These are phyloP conservation scores for Melanotus villosus DNA, from an alignment of 2,888 invertebrate genomes.

Conservation along the genomic window DNA sequence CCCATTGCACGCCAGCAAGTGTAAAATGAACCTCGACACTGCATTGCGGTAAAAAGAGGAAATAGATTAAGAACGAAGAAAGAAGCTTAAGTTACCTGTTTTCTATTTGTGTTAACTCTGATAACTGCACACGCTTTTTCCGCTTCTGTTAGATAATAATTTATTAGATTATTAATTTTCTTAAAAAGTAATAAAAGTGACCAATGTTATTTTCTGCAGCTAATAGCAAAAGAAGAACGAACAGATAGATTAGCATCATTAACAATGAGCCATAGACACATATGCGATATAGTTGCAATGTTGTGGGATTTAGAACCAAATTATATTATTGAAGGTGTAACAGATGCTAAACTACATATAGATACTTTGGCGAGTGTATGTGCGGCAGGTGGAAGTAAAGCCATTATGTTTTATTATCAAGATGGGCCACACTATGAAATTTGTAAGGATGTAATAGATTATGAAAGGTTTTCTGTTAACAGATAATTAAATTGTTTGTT, in stretches of 20 bases:
- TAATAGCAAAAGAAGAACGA: neutral
- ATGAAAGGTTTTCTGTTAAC: neutral
- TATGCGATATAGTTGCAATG: conserved; percentile 77
- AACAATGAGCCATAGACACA: conserved; percentile 74
- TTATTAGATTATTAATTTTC: neutral
- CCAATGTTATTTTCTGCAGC: neutral
- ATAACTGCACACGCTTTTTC: no score
- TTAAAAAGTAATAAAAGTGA: no score
- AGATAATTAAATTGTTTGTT: no score
- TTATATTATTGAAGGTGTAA: conserved; percentile 78
- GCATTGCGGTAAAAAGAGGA: no score
- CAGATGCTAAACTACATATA: conserved; percentile 77
- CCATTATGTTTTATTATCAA: conserved; percentile 79
- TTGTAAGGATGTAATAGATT: conserved; percentile 67
- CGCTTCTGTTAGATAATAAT: no score
- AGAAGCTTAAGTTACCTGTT: no score
- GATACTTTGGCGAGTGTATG: conserved; percentile 76
- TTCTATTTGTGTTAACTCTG: no score
- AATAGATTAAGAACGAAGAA: no score
- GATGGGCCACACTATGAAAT: conserved; percentile 76
- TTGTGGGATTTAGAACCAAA: conserved; percentile 71
- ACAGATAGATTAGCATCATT: conserved; percentile 66
- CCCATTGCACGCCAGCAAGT: no score
- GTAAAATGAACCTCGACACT: no score
- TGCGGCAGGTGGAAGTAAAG: conserved; percentile 72